A percentile compares a stretch with the other conserved stretches of the same genome.
Evolutionary conservation across 1,140 invertebrate species (phyloP).

Genomic region (Rhagoletis zephyria): DNA sequence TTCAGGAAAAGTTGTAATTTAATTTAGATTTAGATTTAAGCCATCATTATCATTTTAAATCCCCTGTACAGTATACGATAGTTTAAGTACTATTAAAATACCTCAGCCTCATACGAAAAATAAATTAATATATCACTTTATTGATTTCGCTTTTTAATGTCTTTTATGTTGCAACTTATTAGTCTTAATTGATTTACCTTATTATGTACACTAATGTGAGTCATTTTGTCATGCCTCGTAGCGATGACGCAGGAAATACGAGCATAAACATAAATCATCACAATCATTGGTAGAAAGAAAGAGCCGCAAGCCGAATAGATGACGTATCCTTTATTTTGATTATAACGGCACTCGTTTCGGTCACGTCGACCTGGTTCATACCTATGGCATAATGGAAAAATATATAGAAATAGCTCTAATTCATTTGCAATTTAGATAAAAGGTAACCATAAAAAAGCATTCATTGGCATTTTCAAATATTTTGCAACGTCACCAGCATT

Average conservation of each 20-base stretch:
- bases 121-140: too few relatives aligned
- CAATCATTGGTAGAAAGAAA: constrained; percentile 91
- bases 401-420: not conserved
- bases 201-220: constrained; percentile 70
- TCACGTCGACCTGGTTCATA: constrained; percentile 79
- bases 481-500: too few relatives aligned
- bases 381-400: constrained; percentile 72
- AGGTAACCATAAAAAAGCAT: not conserved
- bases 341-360: constrained; percentile 80
- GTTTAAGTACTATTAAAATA: too few relatives aligned
- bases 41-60: too few relatives aligned
- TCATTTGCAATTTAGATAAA: constrained; percentile 1
- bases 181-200: constrained; percentile 63
- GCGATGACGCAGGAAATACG: constrained; percentile 87
- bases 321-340: constrained; percentile 88
- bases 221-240: constrained; percentile 77
- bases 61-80: too few relatives aligned
- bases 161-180: not conserved
- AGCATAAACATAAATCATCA: constrained; percentile 92
- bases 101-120: too few relatives aligned
- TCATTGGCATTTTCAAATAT: not conserved
- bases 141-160: too few relatives aligned
- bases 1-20: too few relatives aligned
- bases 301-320: constrained; percentile 90
- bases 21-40: too few relatives aligned